These are phyloP conservation scores for Leptoteleia sp. DNA, from an alignment of 1,140 invertebrate genomes.

Conservation along the genomic window DNA sequence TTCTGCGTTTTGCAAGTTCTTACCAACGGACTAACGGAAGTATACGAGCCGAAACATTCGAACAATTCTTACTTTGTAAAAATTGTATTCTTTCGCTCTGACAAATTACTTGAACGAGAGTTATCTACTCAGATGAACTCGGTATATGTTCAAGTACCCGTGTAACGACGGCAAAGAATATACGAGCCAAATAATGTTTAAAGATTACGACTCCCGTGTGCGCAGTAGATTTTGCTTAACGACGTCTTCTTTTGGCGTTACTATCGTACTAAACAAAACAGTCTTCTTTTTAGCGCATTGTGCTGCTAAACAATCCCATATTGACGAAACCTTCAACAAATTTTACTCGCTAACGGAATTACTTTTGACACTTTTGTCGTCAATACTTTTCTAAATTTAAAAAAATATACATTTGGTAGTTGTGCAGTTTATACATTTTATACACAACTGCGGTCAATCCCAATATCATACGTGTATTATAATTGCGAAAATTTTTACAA, in stretches of 20 bases:
- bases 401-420: too few species aligned
- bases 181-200: constrained; percentile 71
- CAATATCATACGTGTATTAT: too few species aligned
- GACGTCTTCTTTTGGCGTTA: constrained; percentile 56
- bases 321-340: constrained; percentile 37
- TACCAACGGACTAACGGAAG: constrained; percentile 2
- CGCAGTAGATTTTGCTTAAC: constrained; percentile 70
- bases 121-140: constrained; percentile 67
- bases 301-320: constrained; percentile 41
- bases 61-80: constrained; percentile 51
- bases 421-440: too few species aligned
- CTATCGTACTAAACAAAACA: constrained; percentile 41
- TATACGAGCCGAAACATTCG: constrained; percentile 23
- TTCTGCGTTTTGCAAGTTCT: too few species aligned
- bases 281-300: constrained; percentile 34
- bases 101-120: constrained; percentile 64
- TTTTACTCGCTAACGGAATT: too few species aligned
- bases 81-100: constrained; percentile 60
- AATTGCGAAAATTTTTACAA: too few species aligned
- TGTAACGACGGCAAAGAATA: constrained; percentile 77
- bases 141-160: constrained; percentile 74
- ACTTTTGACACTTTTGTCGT: too few species aligned
- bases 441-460: too few species aligned
- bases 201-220: constrained; percentile 77
- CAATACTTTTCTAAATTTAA: too few species aligned